Base-by-base conservation (phyloP, 2,888 invertebrate genomes). In the Ormyrus labotus region DNA sequence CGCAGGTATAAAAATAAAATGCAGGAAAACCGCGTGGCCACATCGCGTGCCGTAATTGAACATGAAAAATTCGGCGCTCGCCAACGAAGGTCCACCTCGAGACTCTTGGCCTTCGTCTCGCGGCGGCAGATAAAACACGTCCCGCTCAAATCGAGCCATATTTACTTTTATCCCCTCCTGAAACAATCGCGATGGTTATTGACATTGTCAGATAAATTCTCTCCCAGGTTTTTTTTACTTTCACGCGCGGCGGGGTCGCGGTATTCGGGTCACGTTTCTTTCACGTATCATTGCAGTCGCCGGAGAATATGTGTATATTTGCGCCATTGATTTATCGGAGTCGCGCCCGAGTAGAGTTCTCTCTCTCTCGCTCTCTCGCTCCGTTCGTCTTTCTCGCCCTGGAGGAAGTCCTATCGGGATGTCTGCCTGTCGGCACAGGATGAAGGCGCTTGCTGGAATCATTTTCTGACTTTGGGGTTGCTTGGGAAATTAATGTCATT, bases 241-340 rank as follows among this genome's bases (percentile, higher is more conserved):
- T 72, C 11, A 19, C 55, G 19, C 13, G 48, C 48, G 48, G 1
- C 47, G 48, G n/a, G n/a, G 11, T 19, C 6, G 53, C 9, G 60
- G 8, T 71, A 78, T 78, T 65, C 64, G 64, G 77, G 77, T 78
- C 77, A 78, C 77, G 77, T 71, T 70, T 78, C 70, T 51, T 78
- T 70, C 58, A 57, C 47, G 77, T 57, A 70, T 75, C 75, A 75
- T 68, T 53, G 68, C n/a, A n/a, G 6, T 48, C 11, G 64, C 45
- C 45, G 47, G 58, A 58, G 19, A 11, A 58, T 58, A 11, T 55
- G 47, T 57, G 11, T 34, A 53, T 10, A 13, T 60, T 34, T 45
- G 45, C 0, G 10, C 10, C 47, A 75, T 67, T 75, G 74, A 75
- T 74, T 74, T 74, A 74, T 74, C 65, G 65, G 48, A 68, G 13